Evolutionary conservation across 2,113 vertebrate species (phyloP).

Genomic region (Pedetes capensis): DNA sequence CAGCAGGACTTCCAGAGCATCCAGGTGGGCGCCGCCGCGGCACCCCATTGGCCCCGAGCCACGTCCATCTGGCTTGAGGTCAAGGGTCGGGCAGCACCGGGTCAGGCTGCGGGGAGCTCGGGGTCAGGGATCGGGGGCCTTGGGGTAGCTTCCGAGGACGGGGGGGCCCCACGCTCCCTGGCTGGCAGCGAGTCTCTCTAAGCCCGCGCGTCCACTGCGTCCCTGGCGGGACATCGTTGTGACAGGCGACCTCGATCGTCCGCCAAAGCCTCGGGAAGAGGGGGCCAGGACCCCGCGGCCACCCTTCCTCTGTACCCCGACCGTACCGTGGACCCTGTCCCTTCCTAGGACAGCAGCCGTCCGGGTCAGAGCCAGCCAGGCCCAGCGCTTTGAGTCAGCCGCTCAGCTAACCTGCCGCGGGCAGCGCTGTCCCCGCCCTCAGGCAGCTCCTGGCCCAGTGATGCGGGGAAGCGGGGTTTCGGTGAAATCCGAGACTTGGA

Average conservation of each 20-base stretch:
- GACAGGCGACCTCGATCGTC: not conserved
- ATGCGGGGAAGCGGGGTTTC: not conserved
- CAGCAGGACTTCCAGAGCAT: constrained; percentile 89
- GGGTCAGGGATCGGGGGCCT: not conserved
- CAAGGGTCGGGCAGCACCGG: not conserved
- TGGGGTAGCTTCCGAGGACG: not conserved
- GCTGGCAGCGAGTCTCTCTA: not conserved
- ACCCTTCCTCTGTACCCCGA: not conserved
- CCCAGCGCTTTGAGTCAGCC: not conserved
- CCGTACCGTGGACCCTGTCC: not conserved
- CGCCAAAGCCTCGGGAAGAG: not conserved
- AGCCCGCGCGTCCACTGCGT: not conserved
- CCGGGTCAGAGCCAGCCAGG: not conserved
- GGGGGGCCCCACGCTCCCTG: not conserved
- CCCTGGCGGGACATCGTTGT: not conserved
- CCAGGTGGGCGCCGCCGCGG: constrained; percentile 85
- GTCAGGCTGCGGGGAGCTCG: not conserved
- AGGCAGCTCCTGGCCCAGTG: not conserved
- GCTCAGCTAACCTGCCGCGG: not conserved
- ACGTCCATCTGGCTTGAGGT: not conserved
- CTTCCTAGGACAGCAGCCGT: not conserved
- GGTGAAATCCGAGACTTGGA: no score
- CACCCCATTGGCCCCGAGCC: not conserved
- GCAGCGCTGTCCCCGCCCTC: not conserved
- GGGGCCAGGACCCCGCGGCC: no score